Base-by-base conservation (phyloP, 2,113 vertebrate species). In the Antennarius striatus region DNA sequence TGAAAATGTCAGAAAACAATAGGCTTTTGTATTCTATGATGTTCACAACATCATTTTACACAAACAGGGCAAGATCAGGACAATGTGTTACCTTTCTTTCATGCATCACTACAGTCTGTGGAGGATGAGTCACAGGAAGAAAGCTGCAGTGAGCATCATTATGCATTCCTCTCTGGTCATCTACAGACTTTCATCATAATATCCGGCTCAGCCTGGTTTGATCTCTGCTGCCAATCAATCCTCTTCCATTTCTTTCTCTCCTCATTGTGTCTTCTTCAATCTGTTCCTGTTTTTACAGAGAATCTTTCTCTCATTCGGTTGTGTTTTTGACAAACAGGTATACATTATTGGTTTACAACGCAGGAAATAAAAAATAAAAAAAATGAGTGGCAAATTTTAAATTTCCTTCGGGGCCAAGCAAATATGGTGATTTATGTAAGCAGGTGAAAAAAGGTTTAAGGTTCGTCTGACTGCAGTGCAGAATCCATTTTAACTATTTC, bases 121-220 rank as follows among this genome's bases (percentile, higher is more conserved):
- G 6, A 58, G 46, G 53, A 51, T 52, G 51, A 79, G 73, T 67
- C 71, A 10, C 43, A 65, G 51, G 62, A 61, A 72, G 63, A 63
- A 63, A 60, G 56, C 70, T 70, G 36, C 63, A 76, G 65, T 65
- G 62, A 69, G 76, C 66, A 49, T 75, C 49, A 68, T 85, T 77
- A 62, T 77, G 51, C 55, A 73, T 81, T 82, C 65, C 42, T 77
- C 54, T 43, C 54, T 43, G 63, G 48, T 57, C 75, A 68, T 68
- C 70, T 63, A 78, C 81, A 80, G 71, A 65, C 56, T 72, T 86
- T 83, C 62, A 80, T 85, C 68, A 77, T 8, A 11, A 45, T 46
- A 59, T 6, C 3, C 28, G 59, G 54, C 51, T 40, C 11, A 0
- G 12, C 43, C 72, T 11, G 0, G 46, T 62, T 4, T 22, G 17